Conservation (phyloP, 2,888 invertebrate genomes). For the Lagria hirta region DNA sequence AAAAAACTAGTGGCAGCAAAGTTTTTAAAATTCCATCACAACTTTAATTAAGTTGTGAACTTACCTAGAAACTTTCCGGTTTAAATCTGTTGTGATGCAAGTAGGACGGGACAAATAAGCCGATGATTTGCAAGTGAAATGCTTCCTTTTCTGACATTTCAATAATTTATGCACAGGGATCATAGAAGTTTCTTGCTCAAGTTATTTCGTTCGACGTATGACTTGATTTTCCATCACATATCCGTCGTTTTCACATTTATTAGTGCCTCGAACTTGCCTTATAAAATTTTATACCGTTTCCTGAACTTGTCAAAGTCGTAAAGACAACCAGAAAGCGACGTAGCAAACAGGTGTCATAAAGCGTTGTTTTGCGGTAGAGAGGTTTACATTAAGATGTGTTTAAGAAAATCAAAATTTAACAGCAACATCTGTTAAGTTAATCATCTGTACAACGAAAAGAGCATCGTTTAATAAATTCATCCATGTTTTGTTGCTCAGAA, state of each 20-base stretch:
- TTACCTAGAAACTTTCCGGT: too few species aligned
- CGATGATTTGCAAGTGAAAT: conserved; percentile 21
- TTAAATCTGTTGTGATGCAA: conserved; percentile 12
- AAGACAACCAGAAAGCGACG: conserved; percentile 28
- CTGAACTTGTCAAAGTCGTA: conserved; percentile 35
- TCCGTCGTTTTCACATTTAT: conserved; percentile 24
- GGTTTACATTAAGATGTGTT: too few species aligned
- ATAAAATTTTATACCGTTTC: conserved; percentile 39
- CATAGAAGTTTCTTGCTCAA: conserved; percentile 23
- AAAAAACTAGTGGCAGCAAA: too few species aligned
- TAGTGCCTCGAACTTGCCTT: conserved; percentile 30
- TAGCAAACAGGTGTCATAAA: conserved; percentile 39
- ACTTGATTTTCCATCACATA: conserved; percentile 20
- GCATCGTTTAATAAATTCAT: too few species aligned
- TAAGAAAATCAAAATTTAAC: too few species aligned
- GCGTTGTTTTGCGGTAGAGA: conserved; percentile 10
- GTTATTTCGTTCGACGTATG: conserved; percentile 21
- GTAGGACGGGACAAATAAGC: conserved; percentile 13
- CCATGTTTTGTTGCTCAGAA: too few species aligned
- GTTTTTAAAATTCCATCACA: too few species aligned
- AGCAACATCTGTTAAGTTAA: too few species aligned
- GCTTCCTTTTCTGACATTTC: conserved; percentile 8
- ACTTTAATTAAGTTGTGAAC: too few species aligned
- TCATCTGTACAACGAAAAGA: too few species aligned
- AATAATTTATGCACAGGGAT: conserved; percentile 24